Evolutionary conservation across 2,797 vertebrate species (phyloP).

Genomic region (Sus cebifrons): DNA sequence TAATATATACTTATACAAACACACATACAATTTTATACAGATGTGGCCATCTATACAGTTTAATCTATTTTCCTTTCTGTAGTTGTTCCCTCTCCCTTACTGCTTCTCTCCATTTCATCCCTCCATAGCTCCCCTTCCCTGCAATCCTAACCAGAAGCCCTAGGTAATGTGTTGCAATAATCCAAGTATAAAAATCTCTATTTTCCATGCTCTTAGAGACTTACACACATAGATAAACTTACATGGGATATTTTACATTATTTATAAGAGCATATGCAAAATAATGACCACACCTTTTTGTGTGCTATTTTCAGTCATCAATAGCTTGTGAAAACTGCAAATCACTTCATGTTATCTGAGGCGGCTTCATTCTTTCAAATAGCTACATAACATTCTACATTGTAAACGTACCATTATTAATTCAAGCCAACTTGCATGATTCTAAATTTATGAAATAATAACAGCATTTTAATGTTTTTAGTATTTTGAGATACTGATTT

Average conservation of each 20-base stretch:
- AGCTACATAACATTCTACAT: background rate
- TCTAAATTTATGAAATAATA: background rate
- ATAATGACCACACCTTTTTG: background rate
- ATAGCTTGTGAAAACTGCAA: background rate
- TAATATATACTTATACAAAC: background rate
- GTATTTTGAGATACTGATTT: background rate
- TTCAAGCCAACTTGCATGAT: background rate
- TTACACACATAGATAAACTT: background rate
- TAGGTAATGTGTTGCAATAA: background rate
- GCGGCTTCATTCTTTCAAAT: constrained; percentile 43
- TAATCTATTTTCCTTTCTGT: background rate
- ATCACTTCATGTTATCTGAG: background rate
- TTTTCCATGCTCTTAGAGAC: background rate
- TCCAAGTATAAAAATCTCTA: background rate
- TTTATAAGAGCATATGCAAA: background rate
- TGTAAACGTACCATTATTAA: background rate
- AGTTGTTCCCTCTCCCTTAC: background rate
- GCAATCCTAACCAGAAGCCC: background rate
- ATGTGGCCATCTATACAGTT: background rate
- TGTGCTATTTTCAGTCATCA: background rate
- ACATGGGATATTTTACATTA: background rate
- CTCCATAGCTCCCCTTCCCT: background rate
- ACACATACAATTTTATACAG: background rate
- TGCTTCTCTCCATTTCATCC: background rate
- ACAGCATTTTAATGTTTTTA: constrained; percentile 41